Evolutionary conservation across 2,888 invertebrate species (phyloP).

Genomic region (Sarcophaga variegata): DNA sequence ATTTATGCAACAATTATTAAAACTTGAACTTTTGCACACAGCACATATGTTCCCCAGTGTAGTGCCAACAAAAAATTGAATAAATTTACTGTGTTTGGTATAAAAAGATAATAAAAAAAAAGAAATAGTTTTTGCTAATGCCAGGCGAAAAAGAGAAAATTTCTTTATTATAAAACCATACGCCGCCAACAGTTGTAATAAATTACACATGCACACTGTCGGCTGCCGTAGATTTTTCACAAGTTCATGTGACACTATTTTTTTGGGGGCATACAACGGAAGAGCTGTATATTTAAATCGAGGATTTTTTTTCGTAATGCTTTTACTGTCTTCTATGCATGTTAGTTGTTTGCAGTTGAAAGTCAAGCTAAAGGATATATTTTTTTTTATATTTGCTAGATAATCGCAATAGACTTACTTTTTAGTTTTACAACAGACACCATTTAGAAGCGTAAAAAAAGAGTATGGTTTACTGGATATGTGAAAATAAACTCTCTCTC

Average conservation of each 20-base stretch:
- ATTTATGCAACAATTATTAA: no score
- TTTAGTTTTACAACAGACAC: constrained; percentile 48
- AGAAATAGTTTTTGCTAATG: constrained; percentile 3
- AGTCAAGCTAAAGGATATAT: constrained; percentile 41
- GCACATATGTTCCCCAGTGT: neutral
- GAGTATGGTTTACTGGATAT: neutral
- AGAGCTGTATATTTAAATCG: neutral
- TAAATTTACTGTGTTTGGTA: neutral
- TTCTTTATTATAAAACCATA: constrained; percentile 36
- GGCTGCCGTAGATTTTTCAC: constrained; percentile 9
- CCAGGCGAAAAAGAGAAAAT: neutral
- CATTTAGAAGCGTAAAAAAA: neutral
- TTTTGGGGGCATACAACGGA: neutral
- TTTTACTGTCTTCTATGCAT: neutral
- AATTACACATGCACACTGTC: constrained; percentile 39
- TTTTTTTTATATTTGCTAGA: constrained; percentile 48
- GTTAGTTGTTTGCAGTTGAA: constrained; percentile 19
- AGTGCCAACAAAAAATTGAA: neutral
- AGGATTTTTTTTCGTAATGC: constrained; percentile 8
- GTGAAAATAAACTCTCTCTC: constrained; percentile 14
- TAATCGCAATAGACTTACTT: constrained; percentile 61
- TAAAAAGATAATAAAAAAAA: neutral
- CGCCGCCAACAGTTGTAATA: constrained; percentile 51
- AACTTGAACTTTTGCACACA: neutral
- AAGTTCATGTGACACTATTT: neutral